Base-by-base conservation (phyloP, 2,113 vertebrate species). In the Gymnobelideus leadbeateri region DNA sequence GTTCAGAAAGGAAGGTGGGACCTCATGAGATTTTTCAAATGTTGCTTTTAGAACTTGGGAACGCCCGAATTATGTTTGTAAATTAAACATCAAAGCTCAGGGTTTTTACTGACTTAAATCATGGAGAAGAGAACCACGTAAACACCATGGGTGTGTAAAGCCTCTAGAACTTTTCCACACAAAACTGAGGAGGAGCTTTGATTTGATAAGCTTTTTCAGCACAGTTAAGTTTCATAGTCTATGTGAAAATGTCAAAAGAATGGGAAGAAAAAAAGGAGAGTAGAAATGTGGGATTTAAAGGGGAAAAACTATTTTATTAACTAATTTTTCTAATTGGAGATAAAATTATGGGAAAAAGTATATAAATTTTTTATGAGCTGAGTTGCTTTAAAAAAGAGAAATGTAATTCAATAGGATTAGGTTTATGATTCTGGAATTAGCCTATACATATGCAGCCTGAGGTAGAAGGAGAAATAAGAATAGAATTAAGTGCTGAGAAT, bases 121-220 rank as follows among this genome's bases (percentile, higher is more conserved):
- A 84, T 8, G 7, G n/a, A 43, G 68, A 84, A 16, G 19, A 43
- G n/a, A 84, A 84, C 68, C 68, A 43, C 8, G 68, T 84, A 84
- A 84, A 43, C n/a, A 43, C 68, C 19, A 84, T 84, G 68, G 68
- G 4, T 43, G 6, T 43, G n/a, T 84, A n/a, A 37, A 43, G 37
- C n/a, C 19, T 7, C 37, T 84, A 43, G 68, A 84, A 43, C n/a
- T 43, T 84, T 84, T 84, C 68, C 19, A 1, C 16, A 84, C 68
- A 84, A 43, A 84, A 84, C 19, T n/a, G 68, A 84, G 28, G 77
- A 94, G 93, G 91, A 14, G 43, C 49, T 26, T 95, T 89, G 91
- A n/a, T 24, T 94, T 91, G 43, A 37, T 52, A 31, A 94, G 11
- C 51, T 94, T 95, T 92, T 77, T 54, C 89, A 51, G 51, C 77